These are phyloP conservation scores for Aethina tumida DNA, from an alignment of 1,140 invertebrate species.

Conservation along the genomic window DNA sequence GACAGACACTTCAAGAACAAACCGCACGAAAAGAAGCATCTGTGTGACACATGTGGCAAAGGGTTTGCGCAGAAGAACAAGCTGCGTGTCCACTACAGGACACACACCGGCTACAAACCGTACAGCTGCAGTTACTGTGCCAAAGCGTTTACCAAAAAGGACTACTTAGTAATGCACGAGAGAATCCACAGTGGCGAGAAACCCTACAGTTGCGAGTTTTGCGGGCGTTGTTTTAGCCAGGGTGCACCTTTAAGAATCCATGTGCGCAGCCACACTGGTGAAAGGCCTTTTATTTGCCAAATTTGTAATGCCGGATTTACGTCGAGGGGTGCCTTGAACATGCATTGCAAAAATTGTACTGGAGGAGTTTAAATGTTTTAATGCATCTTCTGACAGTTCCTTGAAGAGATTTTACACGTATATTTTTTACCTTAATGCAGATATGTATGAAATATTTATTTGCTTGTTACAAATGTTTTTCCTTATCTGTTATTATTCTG, in stretches of 20 bases:
- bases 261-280: slow-evolving; percentile 36
- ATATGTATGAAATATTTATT: no score
- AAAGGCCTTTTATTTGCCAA: slow-evolving; percentile 29
- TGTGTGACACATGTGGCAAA: slow-evolving; percentile 35
- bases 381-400: neutral
- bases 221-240: slow-evolving; percentile 41
- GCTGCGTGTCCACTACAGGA: slow-evolving; percentile 48
- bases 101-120: slow-evolving; percentile 43
- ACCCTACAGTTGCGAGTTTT: slow-evolving; percentile 43
- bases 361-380: slow-evolving; percentile 4
- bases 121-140: slow-evolving; percentile 43
- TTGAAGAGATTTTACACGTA: neutral
- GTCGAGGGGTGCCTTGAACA: slow-evolving; percentile 25
- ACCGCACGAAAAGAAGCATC: slow-evolving; percentile 23
- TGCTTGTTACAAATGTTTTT: no score
- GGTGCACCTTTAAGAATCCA: slow-evolving; percentile 36
- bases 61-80: slow-evolving; percentile 48
- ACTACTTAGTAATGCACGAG: slow-evolving; percentile 47
- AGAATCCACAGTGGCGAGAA: slow-evolving; percentile 45
- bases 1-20: slow-evolving; percentile 14
- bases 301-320: slow-evolving; percentile 25
- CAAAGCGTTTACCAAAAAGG: slow-evolving; percentile 43
- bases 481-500: no score
- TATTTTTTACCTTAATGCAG: neutral
- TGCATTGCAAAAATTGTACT: slow-evolving; percentile 30